phyloP scores from a whole-genome alignment of 2,888 invertebrate genomes.

The Operophtera brumata region DNA sequence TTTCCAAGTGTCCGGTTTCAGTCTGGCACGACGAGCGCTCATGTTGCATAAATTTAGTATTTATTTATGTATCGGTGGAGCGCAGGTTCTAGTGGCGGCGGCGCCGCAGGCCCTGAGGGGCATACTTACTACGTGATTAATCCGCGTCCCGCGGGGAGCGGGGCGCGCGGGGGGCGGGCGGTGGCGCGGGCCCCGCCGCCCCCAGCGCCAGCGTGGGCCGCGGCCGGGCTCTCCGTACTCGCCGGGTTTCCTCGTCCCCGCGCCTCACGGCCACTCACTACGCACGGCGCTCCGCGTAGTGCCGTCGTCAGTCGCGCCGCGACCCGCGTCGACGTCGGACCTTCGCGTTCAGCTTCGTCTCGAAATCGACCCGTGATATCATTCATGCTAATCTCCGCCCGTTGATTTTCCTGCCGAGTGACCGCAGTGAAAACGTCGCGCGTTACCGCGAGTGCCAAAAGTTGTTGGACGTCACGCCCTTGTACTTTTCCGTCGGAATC shows the following conservation, averaged over 20 bases:
- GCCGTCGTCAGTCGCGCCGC: constrained; percentile 76
- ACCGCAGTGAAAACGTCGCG: constrained; percentile 65
- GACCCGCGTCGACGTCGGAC: constrained; percentile 74
- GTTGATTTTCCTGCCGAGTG: constrained; percentile 74
- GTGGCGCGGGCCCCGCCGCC: constrained; percentile 46
- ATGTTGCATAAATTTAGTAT: constrained; percentile 67
- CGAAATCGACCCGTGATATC: constrained; percentile 61
- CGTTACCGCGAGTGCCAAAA: constrained; percentile 73
- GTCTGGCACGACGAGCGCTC: constrained; percentile 73
- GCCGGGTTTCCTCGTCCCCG: constrained; percentile 81
- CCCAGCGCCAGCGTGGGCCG: constrained; percentile 49
- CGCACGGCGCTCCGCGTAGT: constrained; percentile 77
- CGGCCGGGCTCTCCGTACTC: constrained; percentile 72
- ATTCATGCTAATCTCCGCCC: constrained; percentile 74
- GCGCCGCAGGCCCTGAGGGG: constrained; percentile 60
- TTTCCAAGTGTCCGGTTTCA: constrained; percentile 79
- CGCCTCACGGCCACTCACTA: constrained; percentile 80
- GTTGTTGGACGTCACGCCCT: constrained; percentile 67
- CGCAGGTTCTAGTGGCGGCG: constrained; percentile 68
- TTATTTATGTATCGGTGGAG: constrained; percentile 76
- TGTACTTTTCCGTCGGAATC: constrained; percentile 72
- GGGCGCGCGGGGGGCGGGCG: constrained; percentile 16
- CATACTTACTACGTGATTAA: constrained; percentile 81
- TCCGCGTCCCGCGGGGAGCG: constrained; percentile 54
- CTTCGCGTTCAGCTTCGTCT: constrained; percentile 38